These are phyloP conservation scores for Otus sunia DNA, from an alignment of 2,113 vertebrate species.

Conservation along the genomic window DNA sequence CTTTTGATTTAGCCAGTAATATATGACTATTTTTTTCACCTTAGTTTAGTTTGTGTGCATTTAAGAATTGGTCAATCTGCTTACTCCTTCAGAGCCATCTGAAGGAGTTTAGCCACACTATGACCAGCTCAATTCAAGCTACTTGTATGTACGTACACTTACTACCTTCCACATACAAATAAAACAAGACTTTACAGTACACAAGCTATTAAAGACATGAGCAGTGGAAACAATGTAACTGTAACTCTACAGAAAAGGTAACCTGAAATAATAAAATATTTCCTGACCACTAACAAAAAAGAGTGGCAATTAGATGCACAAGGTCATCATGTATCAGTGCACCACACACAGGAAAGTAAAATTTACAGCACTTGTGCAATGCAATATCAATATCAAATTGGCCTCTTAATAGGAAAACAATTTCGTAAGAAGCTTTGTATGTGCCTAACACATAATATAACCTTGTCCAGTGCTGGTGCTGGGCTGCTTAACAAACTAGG, in stretches of 20 bases:
- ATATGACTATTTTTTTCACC: neutral
- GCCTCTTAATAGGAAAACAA: slow-evolving; percentile 15
- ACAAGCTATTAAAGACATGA: neutral
- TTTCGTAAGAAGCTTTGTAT: neutral
- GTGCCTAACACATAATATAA: neutral
- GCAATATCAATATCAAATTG: slow-evolving; percentile 9
- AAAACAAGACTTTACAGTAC: slow-evolving; percentile 19
- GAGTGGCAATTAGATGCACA: slow-evolving; percentile 29
- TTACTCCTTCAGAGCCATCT: neutral
- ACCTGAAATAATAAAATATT: neutral
- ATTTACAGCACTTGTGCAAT: slow-evolving; percentile 54
- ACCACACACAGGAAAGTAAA: slow-evolving; percentile 11
- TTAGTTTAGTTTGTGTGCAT: neutral
- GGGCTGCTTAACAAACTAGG: neutral
- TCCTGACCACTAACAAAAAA: neutral
- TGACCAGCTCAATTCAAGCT: slow-evolving; percentile 11
- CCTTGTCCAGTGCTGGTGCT: neutral
- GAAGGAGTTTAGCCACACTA: neutral
- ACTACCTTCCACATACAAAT: neutral
- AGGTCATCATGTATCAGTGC: slow-evolving; percentile 31
- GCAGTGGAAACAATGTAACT: neutral
- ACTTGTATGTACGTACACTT: neutral
- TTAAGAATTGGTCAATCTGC: neutral
- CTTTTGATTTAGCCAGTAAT: neutral
- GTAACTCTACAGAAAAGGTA: slow-evolving; percentile 2